A percentile compares a stretch with the other conserved stretches of the same genome.
These are phyloP conservation scores for Pseudomyrmex cubaensis DNA, from an alignment of 1,140 invertebrate genomes.

Conservation along the genomic window DNA sequence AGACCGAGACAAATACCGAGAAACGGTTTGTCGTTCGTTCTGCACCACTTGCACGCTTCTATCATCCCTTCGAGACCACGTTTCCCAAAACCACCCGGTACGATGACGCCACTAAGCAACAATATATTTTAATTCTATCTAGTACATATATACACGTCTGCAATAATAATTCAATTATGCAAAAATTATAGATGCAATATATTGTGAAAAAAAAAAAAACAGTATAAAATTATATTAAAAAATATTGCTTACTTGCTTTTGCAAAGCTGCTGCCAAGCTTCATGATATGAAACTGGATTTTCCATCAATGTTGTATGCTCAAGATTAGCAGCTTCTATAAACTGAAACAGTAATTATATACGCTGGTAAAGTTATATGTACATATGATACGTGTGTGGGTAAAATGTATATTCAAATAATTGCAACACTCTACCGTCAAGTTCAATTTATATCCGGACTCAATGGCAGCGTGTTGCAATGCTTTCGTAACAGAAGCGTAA, in stretches of 20 bases:
- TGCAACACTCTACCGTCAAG: constrained; percentile 86
- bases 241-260: constrained; percentile 91
- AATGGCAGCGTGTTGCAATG: constrained; percentile 96
- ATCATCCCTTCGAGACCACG: constrained; percentile 99
- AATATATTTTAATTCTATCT: constrained; percentile 51
- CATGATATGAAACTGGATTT: constrained; percentile 94
- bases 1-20: constrained; percentile 98
- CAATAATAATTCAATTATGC: constrained; percentile 27
- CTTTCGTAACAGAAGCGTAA: constrained; percentile 98
- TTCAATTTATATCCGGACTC: constrained; percentile 93
- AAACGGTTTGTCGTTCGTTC: constrained; percentile 95
- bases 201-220: background rate
- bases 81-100: constrained; percentile 98
- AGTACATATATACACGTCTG: no score
- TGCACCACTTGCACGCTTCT: constrained; percentile 96
- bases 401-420: constrained; percentile 24
- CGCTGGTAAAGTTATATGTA: background rate
- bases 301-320: constrained; percentile 90
- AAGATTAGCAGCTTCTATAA: constrained; percentile 96
- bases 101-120: constrained; percentile 92
- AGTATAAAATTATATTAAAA: constrained; percentile 53
- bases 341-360: constrained; percentile 85
- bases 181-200: constrained; percentile 8
- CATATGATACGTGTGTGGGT: background rate
- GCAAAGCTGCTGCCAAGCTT: constrained; percentile 97